phyloP scores from a whole-genome alignment of 2,113 vertebrate species.

The Hydrolagus affinis region DNA sequence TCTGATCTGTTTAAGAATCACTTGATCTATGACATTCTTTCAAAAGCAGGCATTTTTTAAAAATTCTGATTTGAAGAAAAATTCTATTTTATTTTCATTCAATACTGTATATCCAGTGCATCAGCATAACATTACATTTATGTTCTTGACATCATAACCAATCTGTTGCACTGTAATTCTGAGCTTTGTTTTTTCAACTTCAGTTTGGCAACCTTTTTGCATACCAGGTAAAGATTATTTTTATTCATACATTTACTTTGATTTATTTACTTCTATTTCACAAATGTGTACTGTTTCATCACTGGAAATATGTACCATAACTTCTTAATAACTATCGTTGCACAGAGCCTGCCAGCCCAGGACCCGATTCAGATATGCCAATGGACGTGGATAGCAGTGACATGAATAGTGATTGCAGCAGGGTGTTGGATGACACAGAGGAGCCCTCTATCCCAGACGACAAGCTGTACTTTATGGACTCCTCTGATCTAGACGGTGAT shows the following conservation, averaged over 20 bases:
- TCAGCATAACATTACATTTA: too few species aligned
- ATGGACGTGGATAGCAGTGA: conserved; percentile 91
- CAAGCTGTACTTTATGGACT: conserved; percentile 88
- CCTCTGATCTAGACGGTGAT: conserved; percentile 75
- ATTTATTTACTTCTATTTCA: too few species aligned
- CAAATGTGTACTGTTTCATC: not conserved
- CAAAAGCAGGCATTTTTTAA: too few species aligned
- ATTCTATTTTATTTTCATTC: not conserved
- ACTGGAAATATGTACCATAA: not conserved
- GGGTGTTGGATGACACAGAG: conserved; percentile 78
- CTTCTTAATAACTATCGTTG: not conserved
- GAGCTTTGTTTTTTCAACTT: not conserved
- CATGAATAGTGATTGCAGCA: conserved; percentile 67
- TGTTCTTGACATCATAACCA: too few species aligned
- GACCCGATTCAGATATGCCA: conserved; percentile 81
- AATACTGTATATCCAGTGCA: too few species aligned
- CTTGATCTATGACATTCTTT: too few species aligned
- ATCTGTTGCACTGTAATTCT: too few species aligned
- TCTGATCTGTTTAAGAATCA: too few species aligned
- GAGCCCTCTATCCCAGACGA: conserved; percentile 86
- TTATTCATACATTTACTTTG: too few species aligned
- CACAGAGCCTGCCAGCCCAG: conserved; percentile 79
- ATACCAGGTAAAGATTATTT: not conserved
- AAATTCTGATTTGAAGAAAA: too few species aligned
- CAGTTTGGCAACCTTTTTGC: conserved; percentile 33